phyloP scores from a whole-genome alignment of 2,113 vertebrate species.

The Parus major region DNA sequence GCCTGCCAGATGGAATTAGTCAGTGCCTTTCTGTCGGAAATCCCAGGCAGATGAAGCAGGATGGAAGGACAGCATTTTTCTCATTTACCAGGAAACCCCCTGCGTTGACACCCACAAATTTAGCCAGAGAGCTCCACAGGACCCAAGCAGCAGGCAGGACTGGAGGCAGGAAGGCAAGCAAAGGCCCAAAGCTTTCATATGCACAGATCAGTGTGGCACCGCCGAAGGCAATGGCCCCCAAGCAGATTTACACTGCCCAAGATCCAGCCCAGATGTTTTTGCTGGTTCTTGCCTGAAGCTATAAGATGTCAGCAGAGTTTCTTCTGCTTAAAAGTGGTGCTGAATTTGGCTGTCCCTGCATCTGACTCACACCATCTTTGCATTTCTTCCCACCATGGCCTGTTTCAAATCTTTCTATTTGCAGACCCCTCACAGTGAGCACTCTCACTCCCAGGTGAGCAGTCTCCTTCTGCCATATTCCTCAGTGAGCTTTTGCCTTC shows the following conservation, averaged over 20 bases:
- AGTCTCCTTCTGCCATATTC: background rate
- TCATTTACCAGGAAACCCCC: slow-evolving; percentile 34
- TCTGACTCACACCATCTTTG: slow-evolving; percentile 12
- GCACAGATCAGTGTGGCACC: background rate
- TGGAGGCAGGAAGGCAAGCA: background rate
- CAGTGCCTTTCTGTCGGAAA: slow-evolving; percentile 63
- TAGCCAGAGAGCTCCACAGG: background rate
- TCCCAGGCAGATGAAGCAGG: slow-evolving; percentile 57
- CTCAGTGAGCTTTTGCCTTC: background rate
- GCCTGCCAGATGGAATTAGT: slow-evolving; percentile 69
- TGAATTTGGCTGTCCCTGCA: background rate
- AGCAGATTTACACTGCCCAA: background rate
- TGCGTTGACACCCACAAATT: background rate
- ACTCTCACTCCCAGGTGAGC: background rate
- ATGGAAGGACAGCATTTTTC: slow-evolving; percentile 45
- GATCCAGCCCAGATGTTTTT: slow-evolving; percentile 50
- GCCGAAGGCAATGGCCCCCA: background rate
- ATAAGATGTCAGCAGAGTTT: slow-evolving; percentile 27
- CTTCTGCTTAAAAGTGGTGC: slow-evolving; percentile 22
- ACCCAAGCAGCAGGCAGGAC: background rate
- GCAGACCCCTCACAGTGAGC: background rate
- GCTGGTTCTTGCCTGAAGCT: slow-evolving; percentile 38
- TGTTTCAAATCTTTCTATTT: background rate
- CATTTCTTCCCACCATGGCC: background rate
- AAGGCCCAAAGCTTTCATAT: background rate